phyloP scores from a whole-genome alignment of 2,797 vertebrate species.

The Urocyon cinereoargenteus region DNA sequence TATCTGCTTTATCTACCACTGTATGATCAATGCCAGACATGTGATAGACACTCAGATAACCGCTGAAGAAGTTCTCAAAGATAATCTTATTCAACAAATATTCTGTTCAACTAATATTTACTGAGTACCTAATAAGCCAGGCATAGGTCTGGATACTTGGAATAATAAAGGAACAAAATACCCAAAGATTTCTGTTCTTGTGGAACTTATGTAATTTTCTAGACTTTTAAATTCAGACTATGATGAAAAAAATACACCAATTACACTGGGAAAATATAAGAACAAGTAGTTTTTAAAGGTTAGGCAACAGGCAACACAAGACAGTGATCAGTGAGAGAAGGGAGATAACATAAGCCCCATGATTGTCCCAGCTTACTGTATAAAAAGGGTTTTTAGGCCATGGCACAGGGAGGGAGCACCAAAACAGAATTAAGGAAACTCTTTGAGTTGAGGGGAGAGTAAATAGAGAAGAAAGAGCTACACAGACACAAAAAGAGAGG shows the following conservation, averaged over 20 bases:
- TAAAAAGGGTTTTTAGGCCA: background rate
- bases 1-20: background rate
- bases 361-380: background rate
- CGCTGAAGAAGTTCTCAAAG: background rate
- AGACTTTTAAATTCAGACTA: background rate
- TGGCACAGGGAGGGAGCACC: background rate
- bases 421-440: background rate
- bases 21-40: background rate
- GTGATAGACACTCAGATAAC: background rate
- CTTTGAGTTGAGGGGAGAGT: background rate
- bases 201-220: background rate
- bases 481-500: background rate
- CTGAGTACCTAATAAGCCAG: background rate
- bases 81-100: conserved; percentile 19
- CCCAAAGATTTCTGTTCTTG: background rate
- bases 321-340: background rate
- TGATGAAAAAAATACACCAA: background rate
- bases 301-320: background rate
- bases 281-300: background rate
- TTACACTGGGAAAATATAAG: background rate
- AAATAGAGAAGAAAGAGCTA: conserved; percentile 13
- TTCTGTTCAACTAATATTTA: background rate
- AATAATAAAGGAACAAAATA: conserved; percentile 10
- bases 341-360: background rate
- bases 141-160: background rate